Conservation (phyloP, 2,888 invertebrate species). For the Fragum sueziense region DNA sequence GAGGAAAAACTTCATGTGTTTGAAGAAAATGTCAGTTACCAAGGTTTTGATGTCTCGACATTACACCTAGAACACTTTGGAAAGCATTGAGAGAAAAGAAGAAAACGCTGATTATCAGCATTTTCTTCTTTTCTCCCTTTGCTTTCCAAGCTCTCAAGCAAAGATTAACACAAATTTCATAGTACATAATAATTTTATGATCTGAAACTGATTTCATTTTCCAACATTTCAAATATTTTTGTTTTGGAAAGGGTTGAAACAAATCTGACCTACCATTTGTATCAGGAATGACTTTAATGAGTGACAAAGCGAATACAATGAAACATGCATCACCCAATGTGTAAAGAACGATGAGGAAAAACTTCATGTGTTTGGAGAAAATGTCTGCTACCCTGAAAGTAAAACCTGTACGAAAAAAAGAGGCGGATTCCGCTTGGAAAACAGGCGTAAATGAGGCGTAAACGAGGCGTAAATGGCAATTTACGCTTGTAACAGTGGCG, state of each 20-base stretch:
- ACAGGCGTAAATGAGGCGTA: too few relatives aligned
- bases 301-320: conserved; percentile 56
- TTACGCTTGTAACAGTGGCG: too few relatives aligned
- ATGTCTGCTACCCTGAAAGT: conserved; percentile 70
- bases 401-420: not conserved
- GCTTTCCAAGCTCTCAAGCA: not conserved
- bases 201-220: not conserved
- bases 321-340: conserved; percentile 57
- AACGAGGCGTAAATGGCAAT: too few relatives aligned
- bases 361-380: conserved; percentile 71
- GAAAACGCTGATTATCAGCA: not conserved
- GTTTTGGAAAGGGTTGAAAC: not conserved
- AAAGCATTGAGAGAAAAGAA: not conserved
- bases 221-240: not conserved
- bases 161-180: too few relatives aligned
- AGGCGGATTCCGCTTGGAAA: too few relatives aligned
- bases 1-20: conserved; percentile 71
- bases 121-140: not conserved
- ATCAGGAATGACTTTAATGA: conserved; percentile 57
- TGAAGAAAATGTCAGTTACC: conserved; percentile 70
- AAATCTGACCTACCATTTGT: conserved; percentile 28
- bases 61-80: too few relatives aligned
- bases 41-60: too few relatives aligned
- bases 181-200: not conserved
- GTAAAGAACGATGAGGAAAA: conserved; percentile 69